phyloP scores from a whole-genome alignment of 2,797 vertebrate genomes.

The Sebastes steindachneri region DNA sequence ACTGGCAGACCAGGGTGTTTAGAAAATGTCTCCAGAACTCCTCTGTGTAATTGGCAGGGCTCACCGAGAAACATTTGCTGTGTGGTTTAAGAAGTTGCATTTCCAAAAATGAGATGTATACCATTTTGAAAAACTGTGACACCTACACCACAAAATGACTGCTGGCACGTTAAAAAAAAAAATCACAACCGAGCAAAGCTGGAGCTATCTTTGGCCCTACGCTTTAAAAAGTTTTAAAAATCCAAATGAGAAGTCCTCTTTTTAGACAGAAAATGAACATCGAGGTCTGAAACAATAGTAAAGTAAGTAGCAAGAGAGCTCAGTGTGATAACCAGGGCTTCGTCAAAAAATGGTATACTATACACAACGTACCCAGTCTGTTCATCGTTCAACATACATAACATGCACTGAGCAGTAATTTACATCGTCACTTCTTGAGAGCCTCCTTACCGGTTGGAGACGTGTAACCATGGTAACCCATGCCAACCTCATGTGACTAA shows the following conservation, averaged over 20 bases:
- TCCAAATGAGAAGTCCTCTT: not conserved
- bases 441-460: no score
- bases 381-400: rapidly evolving
- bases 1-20: slow-evolving; percentile 66
- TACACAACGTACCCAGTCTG: no score
- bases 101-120: slow-evolving; percentile 56
- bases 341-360: rapidly evolving
- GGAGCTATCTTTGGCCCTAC: not conserved
- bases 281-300: not conserved
- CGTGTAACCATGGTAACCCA: no score
- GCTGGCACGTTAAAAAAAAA: slow-evolving; percentile 27
- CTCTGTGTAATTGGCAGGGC: slow-evolving; percentile 64
- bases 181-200: slow-evolving; percentile 20
- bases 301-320: not conserved
- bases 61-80: slow-evolving; percentile 61
- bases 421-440: no score
- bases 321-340: not conserved
- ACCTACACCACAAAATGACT: slow-evolving; percentile 56
- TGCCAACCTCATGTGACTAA: no score
- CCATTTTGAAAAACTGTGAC: slow-evolving; percentile 47
- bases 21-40: slow-evolving; percentile 66
- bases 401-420: no score
- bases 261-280: not conserved
- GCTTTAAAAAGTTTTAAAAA: slow-evolving; percentile 4
- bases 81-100: slow-evolving; percentile 66